Conservation (phyloP, 2,888 invertebrate species). For the Calameuta idolon region DNA sequence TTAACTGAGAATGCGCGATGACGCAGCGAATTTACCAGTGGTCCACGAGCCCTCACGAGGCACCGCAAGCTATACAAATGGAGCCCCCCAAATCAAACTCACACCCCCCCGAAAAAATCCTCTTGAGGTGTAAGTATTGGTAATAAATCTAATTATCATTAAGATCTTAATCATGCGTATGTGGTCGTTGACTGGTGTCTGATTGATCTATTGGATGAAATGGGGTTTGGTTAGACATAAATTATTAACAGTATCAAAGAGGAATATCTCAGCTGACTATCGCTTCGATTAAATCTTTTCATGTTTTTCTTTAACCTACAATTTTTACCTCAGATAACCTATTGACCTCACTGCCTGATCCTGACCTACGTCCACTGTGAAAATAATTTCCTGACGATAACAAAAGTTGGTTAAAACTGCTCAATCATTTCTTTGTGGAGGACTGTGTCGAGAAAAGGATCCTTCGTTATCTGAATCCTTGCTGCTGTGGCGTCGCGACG, state of each 20-base stretch:
- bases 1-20: constrained; percentile 66
- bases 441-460: background rate
- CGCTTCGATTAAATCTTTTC: background rate
- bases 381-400: background rate
- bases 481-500: background rate
- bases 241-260: background rate
- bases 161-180: background rate
- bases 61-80: constrained; percentile 60
- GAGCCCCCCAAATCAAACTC: constrained; percentile 59
- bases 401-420: background rate
- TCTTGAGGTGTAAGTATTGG: constrained; percentile 62
- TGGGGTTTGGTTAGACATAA: background rate
- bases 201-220: background rate
- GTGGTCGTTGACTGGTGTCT: background rate
- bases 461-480: background rate
- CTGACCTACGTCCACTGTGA: background rate
- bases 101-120: constrained; percentile 57
- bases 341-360: background rate
- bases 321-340: background rate
- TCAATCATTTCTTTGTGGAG: background rate
- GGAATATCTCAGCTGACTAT: background rate
- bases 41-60: constrained; percentile 62
- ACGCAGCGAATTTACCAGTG: constrained; percentile 65
- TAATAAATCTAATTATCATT: background rate
- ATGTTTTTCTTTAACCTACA: background rate